A percentile compares a stretch with the other conserved stretches of the same genome.
Conservation (phyloP, 2,113 vertebrate genomes). For the Epinephelus fuscoguttatus region DNA sequence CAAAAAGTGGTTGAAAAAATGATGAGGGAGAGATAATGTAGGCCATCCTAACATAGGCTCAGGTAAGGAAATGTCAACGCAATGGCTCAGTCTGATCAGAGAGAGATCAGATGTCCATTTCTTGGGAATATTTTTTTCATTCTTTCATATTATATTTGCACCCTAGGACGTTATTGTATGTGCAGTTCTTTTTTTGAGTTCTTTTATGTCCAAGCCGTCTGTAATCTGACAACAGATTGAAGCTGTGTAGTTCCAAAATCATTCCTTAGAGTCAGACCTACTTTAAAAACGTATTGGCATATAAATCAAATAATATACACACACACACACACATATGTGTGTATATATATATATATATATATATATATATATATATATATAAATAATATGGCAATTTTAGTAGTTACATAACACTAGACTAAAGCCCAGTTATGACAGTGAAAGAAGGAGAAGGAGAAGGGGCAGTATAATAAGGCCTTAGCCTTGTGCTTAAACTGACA, state of each 20-base stretch:
- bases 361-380: too few species aligned
- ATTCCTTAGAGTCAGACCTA: neutral
- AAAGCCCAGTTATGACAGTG: neutral
- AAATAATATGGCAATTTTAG: neutral
- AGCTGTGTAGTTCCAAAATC: neutral
- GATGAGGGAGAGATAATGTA: conserved; percentile 63
- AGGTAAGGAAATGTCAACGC: conserved; percentile 63
- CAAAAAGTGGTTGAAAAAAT: conserved; percentile 66
- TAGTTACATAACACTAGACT: neutral
- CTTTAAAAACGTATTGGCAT: neutral
- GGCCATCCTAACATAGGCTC: conserved; percentile 27
- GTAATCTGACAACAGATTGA: neutral
- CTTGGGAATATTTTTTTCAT: conserved; percentile 4
- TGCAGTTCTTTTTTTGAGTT: too few species aligned
- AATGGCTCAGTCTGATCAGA: conserved; percentile 42
- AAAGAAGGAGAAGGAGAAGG: neutral
- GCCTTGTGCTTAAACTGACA: neutral
- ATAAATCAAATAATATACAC: too few species aligned
- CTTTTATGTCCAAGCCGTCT: neutral
- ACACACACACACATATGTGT: too few species aligned
- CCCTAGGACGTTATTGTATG: neutral
- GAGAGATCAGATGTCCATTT: conserved; percentile 35
- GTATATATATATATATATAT: too few species aligned
- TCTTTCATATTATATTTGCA: conserved; percentile 13
- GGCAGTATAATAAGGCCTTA: neutral